Conservation (phyloP, 2,113 vertebrate species). For the Ancistrus triradiatus region DNA sequence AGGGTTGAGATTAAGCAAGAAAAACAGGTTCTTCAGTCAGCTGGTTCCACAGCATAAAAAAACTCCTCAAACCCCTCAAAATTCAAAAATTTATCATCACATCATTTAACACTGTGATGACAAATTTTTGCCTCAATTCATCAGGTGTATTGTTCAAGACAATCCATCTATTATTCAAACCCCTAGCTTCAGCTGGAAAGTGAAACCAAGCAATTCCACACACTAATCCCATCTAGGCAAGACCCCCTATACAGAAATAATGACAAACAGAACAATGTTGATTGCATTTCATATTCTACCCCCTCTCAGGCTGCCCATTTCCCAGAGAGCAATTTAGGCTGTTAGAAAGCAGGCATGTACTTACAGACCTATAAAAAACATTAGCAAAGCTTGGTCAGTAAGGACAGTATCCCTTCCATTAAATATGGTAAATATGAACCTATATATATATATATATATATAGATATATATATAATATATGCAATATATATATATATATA, state of each 20-base stretch:
- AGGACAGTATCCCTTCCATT: no score
- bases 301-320: not conserved
- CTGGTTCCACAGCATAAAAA: no score
- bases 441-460: no score
- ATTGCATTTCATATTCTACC: not conserved
- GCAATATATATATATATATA: no score
- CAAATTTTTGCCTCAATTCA: not conserved
- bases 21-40: no score
- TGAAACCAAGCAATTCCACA: not conserved
- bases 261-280: not conserved
- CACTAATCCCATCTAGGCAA: not conserved
- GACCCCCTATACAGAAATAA: not conserved
- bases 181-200: not conserved
- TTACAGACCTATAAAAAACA: not conserved
- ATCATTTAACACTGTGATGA: not conserved
- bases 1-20: no score
- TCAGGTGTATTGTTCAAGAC: not conserved
- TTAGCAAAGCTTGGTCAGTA: no score
- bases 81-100: not conserved
- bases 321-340: not conserved
- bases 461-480: no score
- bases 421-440: no score
- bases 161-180: not conserved
- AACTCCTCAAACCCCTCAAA: no score
- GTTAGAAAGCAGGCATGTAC: not conserved